phyloP scores from a whole-genome alignment of 2,113 vertebrate species.

The Cebus imitator region DNA sequence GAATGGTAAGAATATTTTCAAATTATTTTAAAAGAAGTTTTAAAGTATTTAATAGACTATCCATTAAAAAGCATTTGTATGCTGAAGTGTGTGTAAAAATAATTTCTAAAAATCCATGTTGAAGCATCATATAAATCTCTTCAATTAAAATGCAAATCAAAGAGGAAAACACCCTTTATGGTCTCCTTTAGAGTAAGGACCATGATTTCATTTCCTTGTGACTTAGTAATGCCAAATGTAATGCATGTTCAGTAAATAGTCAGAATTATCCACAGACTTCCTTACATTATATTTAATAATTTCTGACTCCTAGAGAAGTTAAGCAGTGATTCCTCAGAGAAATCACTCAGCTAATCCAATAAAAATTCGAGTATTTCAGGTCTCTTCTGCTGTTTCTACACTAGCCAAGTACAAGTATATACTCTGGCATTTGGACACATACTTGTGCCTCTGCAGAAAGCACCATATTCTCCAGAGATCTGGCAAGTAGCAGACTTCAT shows the following conservation, averaged over 20 bases:
- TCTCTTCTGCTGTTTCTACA: conserved; percentile 55
- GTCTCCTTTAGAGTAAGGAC: not conserved
- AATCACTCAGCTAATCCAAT: conserved; percentile 36
- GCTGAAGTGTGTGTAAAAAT: conserved; percentile 9
- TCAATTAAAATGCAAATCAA: not conserved
- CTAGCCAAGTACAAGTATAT: conserved; percentile 68
- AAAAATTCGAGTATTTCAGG: conserved; percentile 40
- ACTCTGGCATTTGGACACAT: conserved; percentile 72
- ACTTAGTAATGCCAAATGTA: not conserved
- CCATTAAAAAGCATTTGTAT: not conserved
- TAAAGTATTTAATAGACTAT: conserved; percentile 13
- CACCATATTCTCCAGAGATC: conserved; percentile 76
- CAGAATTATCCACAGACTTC: not conserved
- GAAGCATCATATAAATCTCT: not conserved
- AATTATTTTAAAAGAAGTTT: conserved; percentile 18
- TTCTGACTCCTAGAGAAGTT: conserved; percentile 33
- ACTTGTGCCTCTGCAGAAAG: conserved; percentile 68
- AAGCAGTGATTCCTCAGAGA: conserved; percentile 50
- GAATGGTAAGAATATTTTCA: conserved; percentile 26
- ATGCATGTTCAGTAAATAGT: conserved; percentile 20
- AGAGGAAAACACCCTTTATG: not conserved
- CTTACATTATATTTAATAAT: conserved; percentile 38
- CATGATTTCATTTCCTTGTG: not conserved
- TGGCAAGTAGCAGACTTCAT: conserved; percentile 72
- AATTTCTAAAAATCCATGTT: conserved; percentile 33